Evolutionary conservation across 2,797 vertebrate genomes (phyloP).

Genomic region (Protonibea diacanthus): DNA sequence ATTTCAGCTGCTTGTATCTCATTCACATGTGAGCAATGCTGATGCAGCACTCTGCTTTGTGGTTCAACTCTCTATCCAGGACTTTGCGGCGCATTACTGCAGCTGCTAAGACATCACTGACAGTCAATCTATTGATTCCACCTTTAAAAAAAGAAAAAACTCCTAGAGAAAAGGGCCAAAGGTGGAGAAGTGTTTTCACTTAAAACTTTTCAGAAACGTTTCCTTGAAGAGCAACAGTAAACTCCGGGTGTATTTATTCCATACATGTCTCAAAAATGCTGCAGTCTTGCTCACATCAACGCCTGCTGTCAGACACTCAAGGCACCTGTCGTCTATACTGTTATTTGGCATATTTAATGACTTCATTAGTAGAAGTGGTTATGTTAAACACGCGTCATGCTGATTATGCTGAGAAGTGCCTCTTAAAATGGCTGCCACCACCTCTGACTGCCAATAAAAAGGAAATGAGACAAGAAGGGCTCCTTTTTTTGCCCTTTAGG

Average conservation of each 20-base stretch:
- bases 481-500: background rate
- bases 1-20: conserved; percentile 3
- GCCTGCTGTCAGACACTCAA: background rate
- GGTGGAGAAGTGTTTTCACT: background rate
- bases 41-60: conserved; percentile 12
- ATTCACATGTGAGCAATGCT: conserved; percentile 6
- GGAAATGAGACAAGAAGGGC: background rate
- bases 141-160: background rate
- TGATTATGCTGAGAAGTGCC: conserved; percentile 27
- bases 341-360: conserved; percentile 15
- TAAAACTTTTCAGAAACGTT: background rate
- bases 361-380: conserved; percentile 26
- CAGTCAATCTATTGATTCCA: conserved; percentile 3
- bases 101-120: conserved; percentile 3
- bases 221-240: background rate
- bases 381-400: conserved; percentile 26
- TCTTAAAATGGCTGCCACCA: conserved; percentile 20
- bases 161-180: background rate
- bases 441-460: conserved; percentile 7
- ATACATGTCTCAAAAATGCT: background rate
- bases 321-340: background rate
- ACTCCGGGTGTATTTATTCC: background rate
- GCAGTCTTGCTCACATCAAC: background rate
- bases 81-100: background rate
- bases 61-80: background rate